Base-by-base conservation (phyloP, 2,888 invertebrate species). In the Seira sanloemensis region DNA sequence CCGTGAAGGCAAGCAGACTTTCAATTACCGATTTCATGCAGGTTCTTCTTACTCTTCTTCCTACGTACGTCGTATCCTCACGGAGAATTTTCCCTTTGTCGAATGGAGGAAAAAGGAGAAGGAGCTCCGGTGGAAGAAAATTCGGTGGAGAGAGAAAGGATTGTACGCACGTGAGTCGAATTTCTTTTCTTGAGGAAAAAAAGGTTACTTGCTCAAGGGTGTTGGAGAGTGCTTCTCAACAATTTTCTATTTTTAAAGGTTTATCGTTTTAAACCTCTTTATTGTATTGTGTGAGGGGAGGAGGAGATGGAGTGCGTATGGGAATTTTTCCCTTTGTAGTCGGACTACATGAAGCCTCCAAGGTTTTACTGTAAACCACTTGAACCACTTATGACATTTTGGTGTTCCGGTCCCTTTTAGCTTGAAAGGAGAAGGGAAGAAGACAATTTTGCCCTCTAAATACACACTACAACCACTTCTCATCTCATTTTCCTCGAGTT, bases 11-110 rank as follows among this genome's bases (percentile, higher is more conserved):
- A 78, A 71, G 65, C 26, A 78, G 75, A 84, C 71, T 78, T 84
- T 84, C 84, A 84, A 84, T 84, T 84, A 84, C 78, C 73, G 74
- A 84, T 84, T 84, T 84, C 84, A 84, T 78, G 84, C 75, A 74
- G 84, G 67, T 78, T n/a, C 76, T 50, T 50, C 69, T 81, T 71
- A 26, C 72, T 16, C 68, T 25, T 62, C n/a, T 12, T 7, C 37
- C 12, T 37, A 37, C 37, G 37, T 37, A 50, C 46, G 24, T 37
- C 50, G 2, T 24, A 19, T 46, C 27, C 54, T 21, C 1, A n/a
- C n/a, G n/a, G n/a, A n/a, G n/a, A n/a, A n/a, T 24, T 16, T 25
- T 67, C 67, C 50, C 27, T 73, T n/a, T 73, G 26, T 7, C 58
- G 37, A n/a, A 65, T 50, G 50, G 16, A 16, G n/a, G n/a, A 50